Evolutionary conservation across 2,888 invertebrate genomes (phyloP), one percentile per base, ranked within the genome.

Genomic region (Scotopteryx bipunctaria): DNA sequence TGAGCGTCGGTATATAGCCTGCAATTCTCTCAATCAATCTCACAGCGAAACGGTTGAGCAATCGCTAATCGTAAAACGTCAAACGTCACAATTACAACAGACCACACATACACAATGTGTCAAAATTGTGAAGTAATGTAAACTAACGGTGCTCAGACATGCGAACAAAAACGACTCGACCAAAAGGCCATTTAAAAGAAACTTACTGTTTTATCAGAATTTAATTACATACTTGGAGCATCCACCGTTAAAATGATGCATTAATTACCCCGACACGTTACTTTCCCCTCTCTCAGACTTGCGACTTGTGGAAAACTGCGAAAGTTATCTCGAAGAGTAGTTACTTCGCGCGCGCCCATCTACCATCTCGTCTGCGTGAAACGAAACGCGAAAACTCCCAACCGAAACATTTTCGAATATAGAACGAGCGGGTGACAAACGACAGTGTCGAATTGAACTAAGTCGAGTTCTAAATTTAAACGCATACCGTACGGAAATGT

Each of bases 401-500:
- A 66, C 64, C 47, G 63, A 59, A 56, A 61, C 60, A 61, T 59
- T 63, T 68, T 63, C 49, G 46, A 57, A 72, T 70, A 82, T 86
- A 84, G 83, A 77, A 73, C 73, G 66, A 79, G 79, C 82, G 74
- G 73, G 83, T 86, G 86, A 83, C 81, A 81, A 83, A 84, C 85
- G 74, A 76, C 78, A 81, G 83, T 83, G 86, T 85, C 82, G 86
- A 84, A 83, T 80, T 83, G 83, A 84, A 86, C 86, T 84, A 83
- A 84, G 81, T 81, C 83, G 81, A 76, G 80, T 76, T 83, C 86
- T 88, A 86, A 79, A 79, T 86, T 78, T 88, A 86, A 79, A 76
- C 74, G 77, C 86, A 84, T 86, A 80, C 85, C 85, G 81, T 82
- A 81, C 81, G 74, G 81, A 86, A 80, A 89, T 88, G 85, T 89